phyloP scores from a whole-genome alignment of 2,113 vertebrate genomes.

The Poecilia latipinna region DNA sequence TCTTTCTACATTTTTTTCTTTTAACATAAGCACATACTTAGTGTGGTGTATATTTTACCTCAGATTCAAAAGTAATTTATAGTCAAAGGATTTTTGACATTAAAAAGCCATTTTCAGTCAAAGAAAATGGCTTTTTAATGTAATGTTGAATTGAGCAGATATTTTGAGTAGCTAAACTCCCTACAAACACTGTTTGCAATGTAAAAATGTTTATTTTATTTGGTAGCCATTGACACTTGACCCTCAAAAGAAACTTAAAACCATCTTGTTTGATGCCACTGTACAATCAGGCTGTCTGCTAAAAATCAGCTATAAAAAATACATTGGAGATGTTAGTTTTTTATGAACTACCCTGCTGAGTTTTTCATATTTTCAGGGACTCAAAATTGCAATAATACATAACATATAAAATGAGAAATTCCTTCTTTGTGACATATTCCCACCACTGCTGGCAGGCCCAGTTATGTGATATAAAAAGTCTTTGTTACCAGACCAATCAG shows the following conservation, averaged over 20 bases:
- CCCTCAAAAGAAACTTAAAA: background rate
- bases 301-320: conserved; percentile 2
- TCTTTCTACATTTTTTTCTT: too few relatives aligned
- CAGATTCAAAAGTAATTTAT: background rate
- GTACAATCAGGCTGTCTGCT: background rate
- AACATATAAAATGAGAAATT: background rate
- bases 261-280: too few relatives aligned
- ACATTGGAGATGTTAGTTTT: background rate
- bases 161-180: background rate
- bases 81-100: background rate
- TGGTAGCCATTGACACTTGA: background rate
- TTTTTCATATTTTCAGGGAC: background rate
- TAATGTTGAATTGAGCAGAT: too few relatives aligned
- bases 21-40: too few relatives aligned
- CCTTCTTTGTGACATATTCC: background rate
- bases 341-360: background rate
- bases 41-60: background rate
- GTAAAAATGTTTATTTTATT: background rate
- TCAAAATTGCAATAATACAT: background rate
- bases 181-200: background rate
- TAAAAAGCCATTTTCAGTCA: background rate
- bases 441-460: conserved; percentile 22
- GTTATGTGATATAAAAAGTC: conserved; percentile 18
- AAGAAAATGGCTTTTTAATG: background rate
- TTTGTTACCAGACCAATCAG: background rate